A percentile compares a stretch with the other conserved stretches of the same genome.
phyloP scores from a whole-genome alignment of 2,797 vertebrate species.

The Myotis findleyi region DNA sequence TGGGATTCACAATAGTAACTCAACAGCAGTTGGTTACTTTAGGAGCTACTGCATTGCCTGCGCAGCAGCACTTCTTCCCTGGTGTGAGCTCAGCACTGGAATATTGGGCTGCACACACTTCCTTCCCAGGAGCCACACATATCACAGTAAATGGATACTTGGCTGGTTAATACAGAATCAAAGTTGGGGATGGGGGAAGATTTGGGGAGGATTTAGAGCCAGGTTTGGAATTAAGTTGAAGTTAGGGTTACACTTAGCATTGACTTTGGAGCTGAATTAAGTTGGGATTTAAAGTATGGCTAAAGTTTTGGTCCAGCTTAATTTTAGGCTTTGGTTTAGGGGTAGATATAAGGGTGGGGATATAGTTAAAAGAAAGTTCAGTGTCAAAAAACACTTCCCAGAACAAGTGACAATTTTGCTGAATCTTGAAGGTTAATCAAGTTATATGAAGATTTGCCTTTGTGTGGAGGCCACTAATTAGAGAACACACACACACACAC shows the following conservation, averaged over 20 bases:
- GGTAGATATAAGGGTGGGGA: neutral
- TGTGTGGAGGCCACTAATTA: neutral
- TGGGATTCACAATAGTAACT: neutral
- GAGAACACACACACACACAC: neutral
- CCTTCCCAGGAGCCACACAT: neutral
- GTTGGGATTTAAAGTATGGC: neutral
- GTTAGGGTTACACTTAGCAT: neutral
- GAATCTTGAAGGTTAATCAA: neutral
- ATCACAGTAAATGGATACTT: neutral
- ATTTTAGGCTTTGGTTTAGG: neutral
- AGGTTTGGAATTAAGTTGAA: neutral
- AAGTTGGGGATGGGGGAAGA: neutral
- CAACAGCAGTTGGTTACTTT: neutral
- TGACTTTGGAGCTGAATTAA: neutral
- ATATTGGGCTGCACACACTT: neutral
- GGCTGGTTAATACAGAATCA: neutral
- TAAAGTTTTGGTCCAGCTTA: neutral
- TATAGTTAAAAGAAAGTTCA: neutral
- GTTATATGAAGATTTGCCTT: neutral
- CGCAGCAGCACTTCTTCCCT: neutral
- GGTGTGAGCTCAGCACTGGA: neutral
- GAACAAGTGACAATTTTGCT: neutral
- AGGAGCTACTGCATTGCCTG: neutral
- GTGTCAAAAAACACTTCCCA: neutral
- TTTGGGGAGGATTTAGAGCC: neutral